Percentiles rank a stretch among this genome's conserved stretches.
Evolutionary conservation across 2,797 vertebrate species (phyloP).

Genomic region (Pseudopleuronectes americanus): DNA sequence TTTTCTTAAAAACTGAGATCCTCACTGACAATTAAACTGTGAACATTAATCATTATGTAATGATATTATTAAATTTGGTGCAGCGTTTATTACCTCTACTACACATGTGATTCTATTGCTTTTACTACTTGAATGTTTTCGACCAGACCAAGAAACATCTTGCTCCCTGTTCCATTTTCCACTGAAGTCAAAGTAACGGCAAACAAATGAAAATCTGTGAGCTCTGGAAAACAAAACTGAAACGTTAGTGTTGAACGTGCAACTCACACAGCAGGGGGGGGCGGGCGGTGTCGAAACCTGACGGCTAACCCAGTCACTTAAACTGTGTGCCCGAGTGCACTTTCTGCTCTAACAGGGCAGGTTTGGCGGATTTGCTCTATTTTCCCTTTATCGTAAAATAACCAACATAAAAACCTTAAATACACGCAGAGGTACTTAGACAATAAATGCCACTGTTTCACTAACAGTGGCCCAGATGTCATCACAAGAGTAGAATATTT

Average conservation of each 20-base stretch:
- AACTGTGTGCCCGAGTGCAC: conserved; percentile 6
- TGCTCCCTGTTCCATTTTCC: background rate
- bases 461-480: conserved; percentile 32
- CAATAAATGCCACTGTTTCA: conserved; percentile 37
- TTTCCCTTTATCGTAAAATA: conserved; percentile 76
- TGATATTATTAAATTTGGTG: conserved; percentile 29
- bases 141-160: background rate
- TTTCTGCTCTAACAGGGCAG: conserved; percentile 31
- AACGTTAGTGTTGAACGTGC: background rate
- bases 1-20: no score
- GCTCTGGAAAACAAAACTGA: background rate
- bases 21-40: conserved; percentile 6
- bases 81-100: conserved; percentile 10
- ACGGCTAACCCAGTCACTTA: background rate
- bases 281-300: no score
- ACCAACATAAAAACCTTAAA: conserved; percentile 45
- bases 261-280: no score
- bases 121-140: background rate
- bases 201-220: no score
- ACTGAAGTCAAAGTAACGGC: no score
- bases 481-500: conserved; percentile 24
- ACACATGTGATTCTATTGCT: background rate
- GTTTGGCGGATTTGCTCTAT: conserved; percentile 68
- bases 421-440: conserved; percentile 52
- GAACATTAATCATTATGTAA: conserved; percentile 17